Base-by-base conservation (phyloP, 2,888 invertebrate species). In the Rapana venosa region DNA sequence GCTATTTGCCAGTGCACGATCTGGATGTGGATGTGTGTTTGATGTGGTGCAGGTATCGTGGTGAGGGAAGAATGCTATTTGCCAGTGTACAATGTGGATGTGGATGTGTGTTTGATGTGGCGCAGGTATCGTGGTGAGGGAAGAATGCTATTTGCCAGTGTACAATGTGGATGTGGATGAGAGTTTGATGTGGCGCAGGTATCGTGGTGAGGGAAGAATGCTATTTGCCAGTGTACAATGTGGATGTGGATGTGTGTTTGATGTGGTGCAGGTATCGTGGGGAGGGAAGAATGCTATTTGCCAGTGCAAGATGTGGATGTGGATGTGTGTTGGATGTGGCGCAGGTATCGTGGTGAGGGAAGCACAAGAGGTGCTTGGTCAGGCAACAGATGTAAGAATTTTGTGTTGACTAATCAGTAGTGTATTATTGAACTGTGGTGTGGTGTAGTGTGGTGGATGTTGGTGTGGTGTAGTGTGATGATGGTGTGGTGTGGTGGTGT, bases 271-370 rank as follows among this genome's bases (percentile, higher is more conserved):
- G 95, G 95, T 26, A 92, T 94, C 90, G 95, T 95, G 20, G 88
- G 95, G 15, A 91, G 93, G 61, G 94, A 94, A 90, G 94, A 95
- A n/a, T n/a, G n/a, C n/a, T n/a, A n/a, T n/a, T n/a, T n/a, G n/a
- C n/a, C n/a, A n/a, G n/a, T n/a, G n/a, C n/a, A n/a, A n/a, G n/a
- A n/a, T 74, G 8, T 83, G 47, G 11, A n/a, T 36, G 22, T 36
- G 20, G 74, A n/a, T 83, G 47, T 0, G 47, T n/a, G n/a, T 61
- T 4, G 2, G 61, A 13, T 79, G 77, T 79, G 32, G 30, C 8
- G 47, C 91, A 95, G 95, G 95, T 26, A 92, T 94, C 90, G 95
- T 95, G 20, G 88, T 95, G 15, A 91, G 93, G 61, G 94, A 94
- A 90, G 94, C 32, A 94, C 93, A 92, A 88, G 93, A 95, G 91